A percentile compares a stretch with the other conserved stretches of the same genome.
These are phyloP conservation scores for Anolis sagrei DNA, from an alignment of 2,113 vertebrate genomes.

Conservation along the genomic window DNA sequence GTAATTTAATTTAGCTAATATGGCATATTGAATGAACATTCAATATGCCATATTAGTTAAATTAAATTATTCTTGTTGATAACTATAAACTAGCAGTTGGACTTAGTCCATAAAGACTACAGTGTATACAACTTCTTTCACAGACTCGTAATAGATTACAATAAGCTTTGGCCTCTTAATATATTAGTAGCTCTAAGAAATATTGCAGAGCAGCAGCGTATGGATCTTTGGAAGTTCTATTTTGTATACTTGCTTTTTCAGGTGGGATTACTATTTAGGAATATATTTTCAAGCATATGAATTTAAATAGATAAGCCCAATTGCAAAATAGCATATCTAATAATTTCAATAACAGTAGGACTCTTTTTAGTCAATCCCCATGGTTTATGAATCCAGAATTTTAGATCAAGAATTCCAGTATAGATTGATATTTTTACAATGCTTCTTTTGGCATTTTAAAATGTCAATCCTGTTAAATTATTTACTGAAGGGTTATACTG, in stretches of 20 bases:
- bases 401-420: neutral
- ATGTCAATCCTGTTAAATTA: neutral
- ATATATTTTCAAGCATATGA: accelerated
- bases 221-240: neutral
- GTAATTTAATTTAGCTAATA: too few species aligned
- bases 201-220: neutral
- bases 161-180: neutral
- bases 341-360: neutral
- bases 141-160: constrained; percentile 33
- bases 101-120: too few species aligned
- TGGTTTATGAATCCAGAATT: neutral
- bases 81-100: too few species aligned
- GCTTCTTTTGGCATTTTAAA: neutral
- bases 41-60: too few species aligned
- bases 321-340: neutral
- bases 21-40: too few species aligned
- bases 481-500: neutral
- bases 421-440: accelerated
- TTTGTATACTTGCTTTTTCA: neutral
- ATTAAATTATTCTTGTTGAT: too few species aligned
- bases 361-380: neutral
- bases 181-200: constrained; percentile 18
- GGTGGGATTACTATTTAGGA: neutral
- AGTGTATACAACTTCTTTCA: neutral
- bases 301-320: neutral